Evolutionary conservation across 2,113 vertebrate genomes (phyloP), one percentile per base, ranked within the genome.

Genomic region (Tamias sibiricus): DNA sequence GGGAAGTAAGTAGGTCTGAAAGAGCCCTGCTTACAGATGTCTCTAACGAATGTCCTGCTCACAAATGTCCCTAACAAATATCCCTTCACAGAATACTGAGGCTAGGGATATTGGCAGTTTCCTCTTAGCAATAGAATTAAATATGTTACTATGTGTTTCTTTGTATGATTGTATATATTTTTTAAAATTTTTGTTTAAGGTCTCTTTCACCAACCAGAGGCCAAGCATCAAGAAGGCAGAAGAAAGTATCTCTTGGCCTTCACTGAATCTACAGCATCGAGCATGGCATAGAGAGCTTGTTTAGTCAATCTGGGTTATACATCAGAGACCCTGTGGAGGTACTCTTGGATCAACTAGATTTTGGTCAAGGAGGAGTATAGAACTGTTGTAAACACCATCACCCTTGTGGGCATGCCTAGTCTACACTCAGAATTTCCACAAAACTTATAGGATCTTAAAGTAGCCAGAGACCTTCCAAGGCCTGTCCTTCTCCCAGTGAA

Each of bases 141-240:
- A 74, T 83, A 49, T 77, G 30, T 85, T 81, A 40, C 68, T 94
- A 28, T 14, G 26, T 72, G 44, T 96, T 85, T 75, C 40, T 93
- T 91, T 62, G 6, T 75, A 8, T 84, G 75, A n/a, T 81, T 86
- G 4, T 83, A 9, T 52, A 81, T n/a, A n/a, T n/a, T n/a, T 24
- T 69, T 59, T 42, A 69, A 35, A 59, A 6, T 32, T 68, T 79
- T 54, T 37, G 47, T 52, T 85, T n/a, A 59, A 81, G 82, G 44
- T 44, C 30, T 32, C 1, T 91, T 90, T 94, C 71, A 49, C 49
- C n/a, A 13, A 72, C 14, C 35, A 81, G 37, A 81, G 30, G 12
- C 11, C 62, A 88, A 71, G 24, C 16, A 35, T 92, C 37, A 40
- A 77, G 42, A 76, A 54, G 30, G 40, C 9, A 94, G 66, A 42